Percentiles rank a stretch among this genome's conserved stretches.
These are phyloP conservation scores for Nyctereutes procyonoides DNA, from an alignment of 2,113 vertebrate genomes.

Conservation along the genomic window DNA sequence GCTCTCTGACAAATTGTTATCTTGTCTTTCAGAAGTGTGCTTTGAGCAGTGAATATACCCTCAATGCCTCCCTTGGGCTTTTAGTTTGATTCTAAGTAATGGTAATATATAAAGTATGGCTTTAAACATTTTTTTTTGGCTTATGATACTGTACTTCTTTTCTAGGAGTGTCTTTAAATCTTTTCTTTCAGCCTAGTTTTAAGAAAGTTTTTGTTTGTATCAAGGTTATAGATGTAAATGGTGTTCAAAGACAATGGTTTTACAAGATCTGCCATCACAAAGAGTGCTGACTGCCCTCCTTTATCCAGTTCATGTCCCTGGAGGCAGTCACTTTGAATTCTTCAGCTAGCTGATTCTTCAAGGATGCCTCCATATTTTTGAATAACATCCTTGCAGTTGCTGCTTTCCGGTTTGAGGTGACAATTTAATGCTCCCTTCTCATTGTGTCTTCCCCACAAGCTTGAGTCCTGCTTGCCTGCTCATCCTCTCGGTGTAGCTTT, in stretches of 20 bases:
- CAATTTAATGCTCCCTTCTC: not conserved
- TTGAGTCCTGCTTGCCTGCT: not conserved
- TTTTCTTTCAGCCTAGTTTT: constrained; percentile 35
- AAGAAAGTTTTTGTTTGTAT: not conserved
- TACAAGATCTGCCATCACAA: not conserved
- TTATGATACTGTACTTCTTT: constrained; percentile 17
- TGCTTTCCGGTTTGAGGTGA: not conserved
- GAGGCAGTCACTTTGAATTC: not conserved
- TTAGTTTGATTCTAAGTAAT: constrained; percentile 74
- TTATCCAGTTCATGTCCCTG: not conserved
- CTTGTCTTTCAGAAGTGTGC: constrained; percentile 78
- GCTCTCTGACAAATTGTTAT: constrained; percentile 80
- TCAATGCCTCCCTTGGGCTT: constrained; percentile 70
- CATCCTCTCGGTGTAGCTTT: rapidly evolving
- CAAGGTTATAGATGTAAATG: not conserved
- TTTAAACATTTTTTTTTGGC: not conserved
- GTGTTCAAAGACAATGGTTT: not conserved
- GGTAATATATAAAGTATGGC: constrained; percentile 67
- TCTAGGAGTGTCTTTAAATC: not conserved
- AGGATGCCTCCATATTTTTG: not conserved
- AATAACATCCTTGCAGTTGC: not conserved
- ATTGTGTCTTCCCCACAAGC: too few species aligned
- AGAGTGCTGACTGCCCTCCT: too few species aligned
- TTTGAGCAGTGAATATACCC: constrained; percentile 70
- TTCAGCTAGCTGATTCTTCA: too few species aligned